Percentiles rank a stretch among this genome's conserved stretches.
Conservation (phyloP, 2,113 vertebrate species). For the Cephalophus harveyi region DNA sequence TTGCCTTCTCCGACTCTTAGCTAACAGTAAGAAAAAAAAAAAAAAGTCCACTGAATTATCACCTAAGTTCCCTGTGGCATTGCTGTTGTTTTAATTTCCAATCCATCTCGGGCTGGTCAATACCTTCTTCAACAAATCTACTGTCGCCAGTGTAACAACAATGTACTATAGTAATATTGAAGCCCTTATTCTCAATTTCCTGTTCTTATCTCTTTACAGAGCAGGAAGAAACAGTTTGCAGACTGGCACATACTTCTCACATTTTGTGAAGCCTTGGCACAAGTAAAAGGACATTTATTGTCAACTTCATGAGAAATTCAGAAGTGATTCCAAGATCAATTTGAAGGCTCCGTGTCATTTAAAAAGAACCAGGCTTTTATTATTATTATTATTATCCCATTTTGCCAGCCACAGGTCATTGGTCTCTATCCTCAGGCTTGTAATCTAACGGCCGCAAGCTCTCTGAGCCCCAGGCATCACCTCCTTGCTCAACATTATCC, state of each 20-base stretch:
- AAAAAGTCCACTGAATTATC: background rate
- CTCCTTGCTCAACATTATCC: background rate
- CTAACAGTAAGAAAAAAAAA: background rate
- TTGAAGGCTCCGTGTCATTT: background rate
- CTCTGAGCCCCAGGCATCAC: background rate
- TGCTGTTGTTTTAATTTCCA: background rate
- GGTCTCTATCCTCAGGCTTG: background rate
- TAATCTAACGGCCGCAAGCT: background rate
- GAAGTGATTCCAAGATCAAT: background rate
- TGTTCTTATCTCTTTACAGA: background rate
- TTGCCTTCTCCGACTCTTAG: background rate
- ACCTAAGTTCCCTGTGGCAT: background rate
- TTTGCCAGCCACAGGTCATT: background rate
- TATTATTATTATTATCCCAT: background rate
- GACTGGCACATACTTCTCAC: background rate
- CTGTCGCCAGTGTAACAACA: background rate
- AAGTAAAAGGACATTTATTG: background rate
- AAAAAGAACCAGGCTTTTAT: background rate
- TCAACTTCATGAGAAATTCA: background rate
- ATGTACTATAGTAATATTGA: background rate
- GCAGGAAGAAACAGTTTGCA: background rate
- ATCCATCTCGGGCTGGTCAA: background rate
- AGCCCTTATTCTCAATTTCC: background rate
- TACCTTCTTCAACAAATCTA: background rate
- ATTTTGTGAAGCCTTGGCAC: background rate